Evolutionary conservation across 2,797 vertebrate species (phyloP), one percentile per base, ranked within the genome.

Genomic region (Premnoplex brunnescens): DNA sequence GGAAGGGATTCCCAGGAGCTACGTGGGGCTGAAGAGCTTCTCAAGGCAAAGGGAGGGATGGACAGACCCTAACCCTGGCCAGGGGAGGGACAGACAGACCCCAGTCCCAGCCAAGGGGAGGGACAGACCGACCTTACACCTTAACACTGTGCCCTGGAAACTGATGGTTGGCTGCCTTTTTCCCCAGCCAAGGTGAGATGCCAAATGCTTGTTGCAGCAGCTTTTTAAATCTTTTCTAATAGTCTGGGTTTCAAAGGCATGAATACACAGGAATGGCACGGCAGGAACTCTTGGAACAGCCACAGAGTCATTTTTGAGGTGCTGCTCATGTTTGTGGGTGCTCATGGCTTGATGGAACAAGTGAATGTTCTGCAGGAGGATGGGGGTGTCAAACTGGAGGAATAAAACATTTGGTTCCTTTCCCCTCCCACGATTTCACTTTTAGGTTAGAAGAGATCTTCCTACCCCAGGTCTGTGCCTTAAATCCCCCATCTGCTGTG

Each of bases 181-280:
- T 10, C 36, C 56, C 36, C 56, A 71, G 37, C 48, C 6, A 11
- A 6, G 62, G 28, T 43, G 69, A 58, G 80, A 30, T 10, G n/a
- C 10, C 37, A 64, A 26, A 14, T 0, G 24, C 24, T 58, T 10
- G 16, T 1, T 22, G 62, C 21, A 32, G 72, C 6, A 22, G 72
- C 6, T 72, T 60, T 92, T 52, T 17, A 46, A 44, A 44, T 7
- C 63, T 51, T 27, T 30, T 14, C 21, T 26, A 3, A 2, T 26
- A 6, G n/a, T 17, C 6, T 1, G 14, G 4, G 21, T 46, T 24
- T 74, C 19, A 14, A 32, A 34, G 58, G 34, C 13, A 19, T 18
- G 49, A 30, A 5, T 1, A 1, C 12, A 6, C 2, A 0, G 1
- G 11, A 24, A 3, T 0, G 4, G 13, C 7, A 2, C 0, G 21